phyloP scores from a whole-genome alignment of 2,797 vertebrate genomes.

The Pelochelys cantorii region DNA sequence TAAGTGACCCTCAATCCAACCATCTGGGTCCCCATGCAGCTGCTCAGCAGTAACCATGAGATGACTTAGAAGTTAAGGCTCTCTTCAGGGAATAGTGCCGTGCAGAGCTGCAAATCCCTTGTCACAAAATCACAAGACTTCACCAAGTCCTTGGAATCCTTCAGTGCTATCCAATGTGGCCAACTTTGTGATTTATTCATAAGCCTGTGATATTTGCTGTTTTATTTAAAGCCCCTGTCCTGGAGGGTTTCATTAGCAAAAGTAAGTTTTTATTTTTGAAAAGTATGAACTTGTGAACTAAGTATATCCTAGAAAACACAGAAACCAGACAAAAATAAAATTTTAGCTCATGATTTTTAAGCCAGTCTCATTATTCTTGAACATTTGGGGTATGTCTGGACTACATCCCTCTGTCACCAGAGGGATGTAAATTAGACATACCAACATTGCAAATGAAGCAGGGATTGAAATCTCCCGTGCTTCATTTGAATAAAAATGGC shows the following conservation, averaged over 20 bases:
- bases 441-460: too few relatives aligned
- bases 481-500: too few relatives aligned
- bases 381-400: background rate
- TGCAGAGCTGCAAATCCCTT: background rate
- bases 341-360: too few relatives aligned
- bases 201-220: conserved; percentile 2
- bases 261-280: background rate
- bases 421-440: too few relatives aligned
- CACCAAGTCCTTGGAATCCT: conserved; percentile 20
- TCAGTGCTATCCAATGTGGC: background rate
- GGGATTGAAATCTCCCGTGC: too few relatives aligned
- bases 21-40: too few relatives aligned
- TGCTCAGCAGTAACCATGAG: too few relatives aligned
- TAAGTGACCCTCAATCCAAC: too few relatives aligned
- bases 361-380: background rate
- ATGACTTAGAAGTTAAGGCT: too few relatives aligned
- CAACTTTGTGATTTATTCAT: conserved; percentile 15
- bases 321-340: background rate
- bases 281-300: background rate
- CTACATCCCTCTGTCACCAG: too few relatives aligned
- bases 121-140: background rate
- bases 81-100: too few relatives aligned
- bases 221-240: background rate
- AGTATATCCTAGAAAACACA: background rate
- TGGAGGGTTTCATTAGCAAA: background rate